Base-by-base conservation (phyloP, 92 coral and sea anemone genomes). In the Palythoa grandiflora region DNA sequence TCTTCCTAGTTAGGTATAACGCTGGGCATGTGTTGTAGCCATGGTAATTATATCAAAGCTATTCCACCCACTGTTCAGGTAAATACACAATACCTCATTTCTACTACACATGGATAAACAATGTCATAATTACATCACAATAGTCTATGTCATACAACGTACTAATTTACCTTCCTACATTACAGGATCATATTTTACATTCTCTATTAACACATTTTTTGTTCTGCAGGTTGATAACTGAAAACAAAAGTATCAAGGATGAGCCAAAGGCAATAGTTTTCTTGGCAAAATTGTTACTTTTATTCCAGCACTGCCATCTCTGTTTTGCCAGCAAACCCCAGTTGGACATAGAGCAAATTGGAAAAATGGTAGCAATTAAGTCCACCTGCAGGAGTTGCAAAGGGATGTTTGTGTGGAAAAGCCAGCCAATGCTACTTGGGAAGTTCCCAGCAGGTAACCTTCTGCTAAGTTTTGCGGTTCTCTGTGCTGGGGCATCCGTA, bases 371-470 rank as follows among this genome's bases (percentile, higher is more conserved):
- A 4, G 63, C 92, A 37, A 73, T 93, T 0, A 85, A 44, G 16
- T n/a, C 92, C 36, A 19, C 20, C 19, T 93, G 96, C 88, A 84
- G 75, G 70, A 85, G 53, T 0, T 93, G 94, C 66, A 44, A 68
- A 11, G 71, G 73, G 17, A 88, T 51, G 1, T 76, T 68, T 71
- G 72, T 85, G n/a, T 91, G 96, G 93, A 83, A 91, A 38, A 93
- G 90, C 75, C 91, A 92, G 83, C 92, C 91, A 39, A 50, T 73
- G 20, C 73, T 89, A 3, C 59, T 87, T 47, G 92, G 92, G 16
- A 89, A 68, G 87, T 89, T 87, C 68, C 93, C 95, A 53, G 95
- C 95, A 73, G 95, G 89, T 17, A 93, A 93, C 79, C 78, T 87
- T 1, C 87, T 87, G 10, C 76, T 87, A 28, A 90, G 93, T 88